Conservation (phyloP, 2,888 invertebrate genomes). For the Epistrophe grossulariae region DNA sequence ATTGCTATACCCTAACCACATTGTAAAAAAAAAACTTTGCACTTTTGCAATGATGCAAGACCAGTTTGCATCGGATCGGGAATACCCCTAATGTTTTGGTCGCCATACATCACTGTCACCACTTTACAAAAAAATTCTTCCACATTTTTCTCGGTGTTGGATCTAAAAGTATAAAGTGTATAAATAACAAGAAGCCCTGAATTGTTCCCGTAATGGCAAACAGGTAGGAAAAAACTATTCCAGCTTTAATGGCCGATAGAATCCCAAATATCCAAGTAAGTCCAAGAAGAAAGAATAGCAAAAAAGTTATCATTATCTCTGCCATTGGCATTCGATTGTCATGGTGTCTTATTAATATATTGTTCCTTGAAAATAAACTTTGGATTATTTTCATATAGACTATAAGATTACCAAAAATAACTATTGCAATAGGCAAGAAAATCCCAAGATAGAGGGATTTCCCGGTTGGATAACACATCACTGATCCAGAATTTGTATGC, state of each 20-base stretch:
- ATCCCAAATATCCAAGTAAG: conserved; percentile 87
- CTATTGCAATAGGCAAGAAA: conserved; percentile 85
- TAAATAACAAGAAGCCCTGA: conserved; percentile 87
- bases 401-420: conserved; percentile 85
- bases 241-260: conserved; percentile 84
- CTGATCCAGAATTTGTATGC: conserved; percentile 75
- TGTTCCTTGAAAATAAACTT: conserved; percentile 84
- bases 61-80: no score
- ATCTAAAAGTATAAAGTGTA: conserved; percentile 87
- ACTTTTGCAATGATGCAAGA: no score
- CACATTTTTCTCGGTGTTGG: conserved; percentile 85
- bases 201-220: conserved; percentile 87
- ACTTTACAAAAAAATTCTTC: background rate
- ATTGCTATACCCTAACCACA: no score
- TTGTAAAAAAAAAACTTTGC: no score
- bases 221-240: conserved; percentile 86
- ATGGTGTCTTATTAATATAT: conserved; percentile 82
- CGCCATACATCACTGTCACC: no score
- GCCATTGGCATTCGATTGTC: conserved; percentile 81
- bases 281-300: conserved; percentile 86
- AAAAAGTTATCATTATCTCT: conserved; percentile 86
- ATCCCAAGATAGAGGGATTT: conserved; percentile 84
- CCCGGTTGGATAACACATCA: conserved; percentile 85
- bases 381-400: conserved; percentile 86
- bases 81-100: no score